These are phyloP conservation scores for Rhabdomys dilectus DNA, from an alignment of 2,113 vertebrate genomes.

Conservation along the genomic window DNA sequence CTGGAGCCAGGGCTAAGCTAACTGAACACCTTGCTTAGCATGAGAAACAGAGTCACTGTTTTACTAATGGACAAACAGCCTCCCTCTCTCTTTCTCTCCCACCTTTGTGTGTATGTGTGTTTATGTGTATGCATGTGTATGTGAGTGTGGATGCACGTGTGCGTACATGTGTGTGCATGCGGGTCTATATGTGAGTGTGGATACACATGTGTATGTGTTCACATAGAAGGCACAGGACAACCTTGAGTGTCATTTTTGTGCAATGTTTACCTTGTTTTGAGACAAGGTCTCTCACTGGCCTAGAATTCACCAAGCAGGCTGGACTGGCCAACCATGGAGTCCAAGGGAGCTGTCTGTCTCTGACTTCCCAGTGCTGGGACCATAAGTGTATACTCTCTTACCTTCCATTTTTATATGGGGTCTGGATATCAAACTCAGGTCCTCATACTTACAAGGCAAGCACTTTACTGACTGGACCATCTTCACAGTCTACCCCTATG, in stretches of 20 bases:
- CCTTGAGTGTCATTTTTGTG: not conserved
- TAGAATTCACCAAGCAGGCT: not conserved
- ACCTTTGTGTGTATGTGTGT: not conserved
- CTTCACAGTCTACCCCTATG: not conserved
- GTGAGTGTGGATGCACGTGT: not conserved
- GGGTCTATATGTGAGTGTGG: not conserved
- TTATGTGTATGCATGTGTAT: not conserved
- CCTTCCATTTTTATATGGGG: not conserved
- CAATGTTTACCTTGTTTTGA: not conserved
- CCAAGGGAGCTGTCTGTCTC: not conserved
- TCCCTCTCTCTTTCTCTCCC: too few relatives aligned
- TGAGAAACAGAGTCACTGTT: not conserved
- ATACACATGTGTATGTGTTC: not conserved
- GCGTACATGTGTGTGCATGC: not conserved
- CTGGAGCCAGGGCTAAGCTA: not conserved
- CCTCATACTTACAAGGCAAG: not conserved
- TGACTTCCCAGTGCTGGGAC: not conserved
- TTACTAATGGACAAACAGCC: not conserved
- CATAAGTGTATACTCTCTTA: not conserved
- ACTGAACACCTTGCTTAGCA: not conserved
- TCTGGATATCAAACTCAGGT: not conserved
- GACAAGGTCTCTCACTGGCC: not conserved
- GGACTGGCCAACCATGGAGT: not conserved
- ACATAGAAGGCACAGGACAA: not conserved
- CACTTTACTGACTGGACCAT: not conserved